These are phyloP conservation scores for Catocala sponsa DNA, from an alignment of 2,888 invertebrate genomes.

Conservation along the genomic window DNA sequence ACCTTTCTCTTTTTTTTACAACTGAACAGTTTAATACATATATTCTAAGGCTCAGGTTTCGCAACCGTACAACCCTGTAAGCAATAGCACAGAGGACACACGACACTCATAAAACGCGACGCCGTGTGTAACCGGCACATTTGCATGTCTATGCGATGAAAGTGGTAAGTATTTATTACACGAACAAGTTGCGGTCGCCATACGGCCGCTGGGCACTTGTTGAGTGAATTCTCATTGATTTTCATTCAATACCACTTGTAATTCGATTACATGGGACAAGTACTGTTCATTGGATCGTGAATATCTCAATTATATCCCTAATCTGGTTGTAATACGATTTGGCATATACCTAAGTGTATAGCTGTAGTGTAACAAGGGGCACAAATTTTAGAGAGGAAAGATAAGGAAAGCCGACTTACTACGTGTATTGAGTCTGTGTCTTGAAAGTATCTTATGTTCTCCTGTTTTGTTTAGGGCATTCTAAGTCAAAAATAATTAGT, in stretches of 20 bases:
- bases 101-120: slow-evolving; percentile 56
- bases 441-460: no score
- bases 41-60: background rate
- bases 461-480: no score
- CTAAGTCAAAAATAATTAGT: no score
- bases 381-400: no score
- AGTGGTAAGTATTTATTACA: slow-evolving; percentile 42
- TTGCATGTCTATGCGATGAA: slow-evolving; percentile 48
- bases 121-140: slow-evolving; percentile 45
- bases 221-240: slow-evolving; percentile 34
- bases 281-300: background rate
- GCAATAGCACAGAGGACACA: slow-evolving; percentile 46
- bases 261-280: slow-evolving; percentile 5
- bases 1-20: background rate
- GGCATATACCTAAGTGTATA: background rate
- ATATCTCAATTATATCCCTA: background rate
- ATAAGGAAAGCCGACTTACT: no score
- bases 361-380: no score
- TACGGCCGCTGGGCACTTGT: slow-evolving; percentile 43
- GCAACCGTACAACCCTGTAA: slow-evolving; percentile 18
- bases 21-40: no score
- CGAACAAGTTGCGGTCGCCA: slow-evolving; percentile 33
- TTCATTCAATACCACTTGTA: slow-evolving; percentile 10
- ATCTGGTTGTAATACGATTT: background rate
- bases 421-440: no score